Evolutionary conservation across 1,140 invertebrate species (phyloP), one percentile per base, ranked within the genome.

Genomic region (Platorchestia sp.): DNA sequence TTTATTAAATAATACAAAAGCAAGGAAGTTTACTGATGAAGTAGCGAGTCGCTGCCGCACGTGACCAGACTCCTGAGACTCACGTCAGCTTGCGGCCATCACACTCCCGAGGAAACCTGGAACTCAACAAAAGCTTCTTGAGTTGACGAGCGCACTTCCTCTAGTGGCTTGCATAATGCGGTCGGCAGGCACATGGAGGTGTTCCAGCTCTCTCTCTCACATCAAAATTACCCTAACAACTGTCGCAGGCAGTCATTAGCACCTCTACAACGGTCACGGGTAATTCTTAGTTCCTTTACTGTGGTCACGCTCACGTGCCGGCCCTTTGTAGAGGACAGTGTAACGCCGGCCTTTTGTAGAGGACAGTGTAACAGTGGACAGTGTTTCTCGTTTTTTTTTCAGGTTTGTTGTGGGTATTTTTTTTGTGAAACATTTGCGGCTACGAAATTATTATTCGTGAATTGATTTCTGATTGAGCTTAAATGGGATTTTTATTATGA

Each of bases 51-150:
- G 47, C 43, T 41, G 91, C 87, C 91, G 91, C 91, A 93, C 91
- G 91, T 93, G 91, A 93, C 91, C 44, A 6, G 43, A 45, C 91
- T 93, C 7, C 40, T 7, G 91, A 93, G 91, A 47, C 91, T 93
- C 91, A 47, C 45, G 91, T 93, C 91, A 93, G 91, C 91, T 93
- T 40, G 43, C 45, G 91, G 40, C 91, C 45, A 93, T 93, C 91
- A 93, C 7, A 44, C 42, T 10, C 47, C 91, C 0, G 40, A 47
- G 10, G 44, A 93, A 44, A 14, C 44, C 41, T 47, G 44, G 7
- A 47, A 47, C 0, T 7, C 91, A 93, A 93, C 91, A 45, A 40
- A 40, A 16, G 91, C 45, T 41, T 93, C 44, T 6, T 93, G 36
- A 10, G 16, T 36, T 47, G 44, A 93, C 43, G 40, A n/a, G 89